phyloP scores from a whole-genome alignment of 2,888 invertebrate species.

The Cancer borealis region DNA sequence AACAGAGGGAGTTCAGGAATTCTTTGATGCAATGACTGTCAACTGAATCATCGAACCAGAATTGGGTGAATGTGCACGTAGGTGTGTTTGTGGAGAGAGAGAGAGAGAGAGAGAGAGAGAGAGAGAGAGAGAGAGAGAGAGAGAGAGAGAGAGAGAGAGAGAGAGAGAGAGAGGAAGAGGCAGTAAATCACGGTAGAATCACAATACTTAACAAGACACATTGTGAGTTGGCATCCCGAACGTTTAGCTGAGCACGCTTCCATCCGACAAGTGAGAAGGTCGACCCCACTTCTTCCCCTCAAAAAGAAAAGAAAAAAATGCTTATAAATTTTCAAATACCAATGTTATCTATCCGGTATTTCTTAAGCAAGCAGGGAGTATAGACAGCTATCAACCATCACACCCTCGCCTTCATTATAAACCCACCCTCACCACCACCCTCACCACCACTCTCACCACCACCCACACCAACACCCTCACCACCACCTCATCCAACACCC shows the following conservation, averaged over 20 bases:
- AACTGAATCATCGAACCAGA: too few relatives aligned
- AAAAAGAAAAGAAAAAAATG: neutral
- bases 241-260: neutral
- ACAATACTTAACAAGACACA: neutral
- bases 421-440: neutral
- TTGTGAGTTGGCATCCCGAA: neutral
- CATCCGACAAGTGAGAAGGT: neutral
- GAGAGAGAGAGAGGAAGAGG: neutral
- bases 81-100: neutral
- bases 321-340: neutral
- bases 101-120: conserved; percentile 50
- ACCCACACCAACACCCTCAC: neutral
- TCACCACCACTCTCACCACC: neutral
- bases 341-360: neutral
- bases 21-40: too few relatives aligned
- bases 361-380: neutral
- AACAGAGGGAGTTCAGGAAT: neutral
- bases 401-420: conserved; percentile 18
- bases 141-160: conserved; percentile 7
- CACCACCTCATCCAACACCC: conserved; percentile 31
- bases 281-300: neutral
- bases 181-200: conserved; percentile 14
- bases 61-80: too few relatives aligned
- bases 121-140: conserved; percentile 47
- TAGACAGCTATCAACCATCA: conserved; percentile 5